phyloP scores from a whole-genome alignment of 1,140 invertebrate genomes.

The Samia ricini region DNA sequence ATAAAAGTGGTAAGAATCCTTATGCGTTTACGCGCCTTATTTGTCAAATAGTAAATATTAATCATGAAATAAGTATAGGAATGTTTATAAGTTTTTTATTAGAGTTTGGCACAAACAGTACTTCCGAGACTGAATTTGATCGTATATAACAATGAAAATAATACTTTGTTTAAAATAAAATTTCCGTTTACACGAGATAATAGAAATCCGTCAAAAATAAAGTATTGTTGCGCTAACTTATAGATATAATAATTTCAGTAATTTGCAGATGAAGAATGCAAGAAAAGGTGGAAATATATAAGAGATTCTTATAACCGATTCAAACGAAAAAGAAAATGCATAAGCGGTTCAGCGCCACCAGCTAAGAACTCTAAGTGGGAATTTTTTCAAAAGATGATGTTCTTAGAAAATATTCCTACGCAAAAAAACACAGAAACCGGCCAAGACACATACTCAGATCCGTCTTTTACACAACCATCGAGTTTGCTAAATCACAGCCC shows the following conservation, averaged over 20 bases:
- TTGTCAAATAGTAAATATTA: not conserved
- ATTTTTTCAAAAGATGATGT: conserved; percentile 7
- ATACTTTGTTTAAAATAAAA: no score
- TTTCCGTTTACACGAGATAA: no score
- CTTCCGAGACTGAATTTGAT: no score
- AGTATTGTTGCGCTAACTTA: no score
- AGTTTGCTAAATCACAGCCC: not conserved
- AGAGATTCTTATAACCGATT: conserved; percentile 9
- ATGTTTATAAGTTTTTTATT: no score
- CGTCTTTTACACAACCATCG: not conserved
- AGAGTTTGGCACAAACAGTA: no score
- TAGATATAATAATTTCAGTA: no score
- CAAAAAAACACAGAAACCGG: not conserved
- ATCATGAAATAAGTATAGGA: no score
- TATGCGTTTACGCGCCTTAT: not conserved
- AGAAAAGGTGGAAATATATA: conserved; percentile 8
- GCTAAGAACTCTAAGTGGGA: conserved; percentile 11
- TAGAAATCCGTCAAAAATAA: no score
- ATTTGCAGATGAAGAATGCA: conserved; percentile 7
- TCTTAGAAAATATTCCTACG: conserved; percentile 8
- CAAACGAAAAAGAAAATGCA: conserved; percentile 4
- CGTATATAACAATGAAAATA: no score
- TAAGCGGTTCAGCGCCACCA: not conserved
- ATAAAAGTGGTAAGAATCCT: not conserved
- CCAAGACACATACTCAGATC: not conserved